Percentiles rank a stretch among this genome's conserved stretches.
These are phyloP conservation scores for Heterotilapia buettikoferi DNA, from an alignment of 2,113 vertebrate species.

Conservation along the genomic window DNA sequence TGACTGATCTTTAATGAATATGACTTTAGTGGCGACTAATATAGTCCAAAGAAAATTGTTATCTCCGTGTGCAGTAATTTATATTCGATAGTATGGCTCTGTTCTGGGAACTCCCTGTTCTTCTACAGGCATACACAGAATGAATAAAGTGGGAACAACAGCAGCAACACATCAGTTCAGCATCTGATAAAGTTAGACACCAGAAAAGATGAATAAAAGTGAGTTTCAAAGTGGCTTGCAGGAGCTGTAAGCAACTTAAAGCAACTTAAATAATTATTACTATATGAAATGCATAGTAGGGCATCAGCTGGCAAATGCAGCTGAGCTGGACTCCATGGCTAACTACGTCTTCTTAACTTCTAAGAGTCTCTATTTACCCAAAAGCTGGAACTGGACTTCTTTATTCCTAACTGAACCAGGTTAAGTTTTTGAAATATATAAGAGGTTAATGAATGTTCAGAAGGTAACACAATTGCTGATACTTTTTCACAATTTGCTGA, in stretches of 20 bases:
- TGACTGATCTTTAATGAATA: not conserved
- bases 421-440: not conserved
- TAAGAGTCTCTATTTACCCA: not conserved
- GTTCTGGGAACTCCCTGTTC: not conserved
- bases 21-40: not conserved
- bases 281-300: not conserved
- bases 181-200: not conserved
- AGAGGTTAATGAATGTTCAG: not conserved
- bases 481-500: not conserved
- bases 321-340: not conserved
- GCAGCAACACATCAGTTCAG: not conserved
- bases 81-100: rapidly evolving
- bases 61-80: not conserved
- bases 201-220: not conserved
- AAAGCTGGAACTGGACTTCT: not conserved
- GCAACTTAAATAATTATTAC: not conserved
- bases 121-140: not conserved
- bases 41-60: not conserved
- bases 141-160: not conserved
- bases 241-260: not conserved
- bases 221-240: not conserved
- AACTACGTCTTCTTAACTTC: not conserved
- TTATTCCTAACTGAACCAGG: not conserved
- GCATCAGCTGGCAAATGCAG: not conserved
- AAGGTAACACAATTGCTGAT: not conserved